Conservation (phyloP, 2,797 vertebrate species). For the Cryptoblepharus egeriae region DNA sequence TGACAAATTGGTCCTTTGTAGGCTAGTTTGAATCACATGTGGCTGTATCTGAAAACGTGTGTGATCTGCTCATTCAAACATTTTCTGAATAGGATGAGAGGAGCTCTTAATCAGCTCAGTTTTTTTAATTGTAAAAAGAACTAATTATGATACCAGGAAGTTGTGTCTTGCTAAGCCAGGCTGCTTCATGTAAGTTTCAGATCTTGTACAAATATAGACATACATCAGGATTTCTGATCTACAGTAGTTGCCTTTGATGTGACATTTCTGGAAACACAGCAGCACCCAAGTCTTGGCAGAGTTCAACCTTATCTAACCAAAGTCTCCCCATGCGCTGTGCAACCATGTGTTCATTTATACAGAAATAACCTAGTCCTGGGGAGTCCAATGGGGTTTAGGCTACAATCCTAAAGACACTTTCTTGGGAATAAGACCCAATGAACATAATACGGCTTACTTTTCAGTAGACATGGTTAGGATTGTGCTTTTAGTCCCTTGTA, state of each 20-base stretch:
- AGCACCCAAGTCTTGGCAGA: not conserved
- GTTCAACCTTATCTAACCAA: not conserved
- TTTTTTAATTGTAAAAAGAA: constrained; percentile 23
- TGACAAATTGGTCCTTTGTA: not conserved
- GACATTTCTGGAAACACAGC: constrained; percentile 45
- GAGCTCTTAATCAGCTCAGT: not conserved
- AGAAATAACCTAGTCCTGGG: no score
- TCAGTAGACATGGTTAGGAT: no score
- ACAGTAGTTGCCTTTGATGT: constrained; percentile 59
- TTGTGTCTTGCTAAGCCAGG: constrained; percentile 50
- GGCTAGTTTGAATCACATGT: not conserved
- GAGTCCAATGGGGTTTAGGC: no score
- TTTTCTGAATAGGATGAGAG: constrained; percentile 47
- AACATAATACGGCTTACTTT: no score
- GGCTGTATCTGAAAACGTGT: not conserved
- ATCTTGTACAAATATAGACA: constrained; percentile 64
- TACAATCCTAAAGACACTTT: no score
- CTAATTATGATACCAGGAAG: constrained; percentile 68
- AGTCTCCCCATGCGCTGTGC: no score
- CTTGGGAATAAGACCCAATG: no score
- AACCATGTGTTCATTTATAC: not conserved
- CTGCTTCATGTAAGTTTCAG: constrained; percentile 60
- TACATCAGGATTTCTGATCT: constrained; percentile 48
- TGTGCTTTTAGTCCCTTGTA: no score
- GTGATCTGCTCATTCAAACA: constrained; percentile 36